Conservation (phyloP, 2,797 vertebrate genomes). For the Myripristis murdjan region DNA sequence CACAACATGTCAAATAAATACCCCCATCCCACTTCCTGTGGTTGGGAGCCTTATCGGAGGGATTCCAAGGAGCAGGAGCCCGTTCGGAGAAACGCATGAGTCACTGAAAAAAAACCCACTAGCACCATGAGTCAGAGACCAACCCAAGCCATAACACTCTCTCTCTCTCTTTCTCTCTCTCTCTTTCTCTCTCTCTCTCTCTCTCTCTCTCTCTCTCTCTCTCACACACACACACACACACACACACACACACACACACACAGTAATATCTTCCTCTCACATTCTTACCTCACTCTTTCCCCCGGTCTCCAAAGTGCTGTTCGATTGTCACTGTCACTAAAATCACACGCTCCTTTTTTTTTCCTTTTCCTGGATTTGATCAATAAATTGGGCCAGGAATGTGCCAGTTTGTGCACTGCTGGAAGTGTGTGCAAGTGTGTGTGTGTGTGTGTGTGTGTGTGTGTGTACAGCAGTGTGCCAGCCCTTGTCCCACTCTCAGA, state of each 20-base stretch:
- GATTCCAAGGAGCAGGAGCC: conserved; percentile 27
- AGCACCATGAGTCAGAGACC: conserved; percentile 74
- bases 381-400: conserved; percentile 45
- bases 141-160: conserved; percentile 51
- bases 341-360: conserved; percentile 43
- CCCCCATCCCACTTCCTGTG: conserved; percentile 42
- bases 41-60: conserved; percentile 56
- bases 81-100: conserved; percentile 78
- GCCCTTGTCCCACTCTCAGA: conserved; percentile 47
- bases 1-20: conserved; percentile 24
- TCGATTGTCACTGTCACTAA: conserved; percentile 47
- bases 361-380: conserved; percentile 49
- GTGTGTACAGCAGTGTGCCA: conserved; percentile 46
- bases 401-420: conserved; percentile 33
- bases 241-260: conserved; percentile 15
- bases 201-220: no score
- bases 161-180: no score
- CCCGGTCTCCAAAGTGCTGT: conserved; percentile 35
- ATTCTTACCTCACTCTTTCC: conserved; percentile 28
- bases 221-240: conserved; percentile 20
- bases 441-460: conserved; percentile 29
- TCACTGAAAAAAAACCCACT: conserved; percentile 60
- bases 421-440: conserved; percentile 22
- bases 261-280: conserved; percentile 20
- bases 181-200: no score